Evolutionary conservation across 64 coral and sea anemone species (phyloP), one percentile per base, ranked within the genome.

Genomic region (Montipora efflorescens): DNA sequence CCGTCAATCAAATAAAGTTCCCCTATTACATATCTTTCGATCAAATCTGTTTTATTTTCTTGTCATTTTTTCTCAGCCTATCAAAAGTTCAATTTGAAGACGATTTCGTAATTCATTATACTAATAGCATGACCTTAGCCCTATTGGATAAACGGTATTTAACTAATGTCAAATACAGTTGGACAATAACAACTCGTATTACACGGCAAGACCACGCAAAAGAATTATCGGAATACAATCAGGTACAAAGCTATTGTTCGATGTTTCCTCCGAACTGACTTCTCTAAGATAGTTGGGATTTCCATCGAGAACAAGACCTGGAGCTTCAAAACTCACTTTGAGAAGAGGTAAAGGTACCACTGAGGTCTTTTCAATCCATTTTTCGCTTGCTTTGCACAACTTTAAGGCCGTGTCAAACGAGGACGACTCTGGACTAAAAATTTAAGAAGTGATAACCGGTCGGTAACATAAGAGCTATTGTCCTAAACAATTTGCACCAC

Each of bases 161-260:
- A 49, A 9, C 15, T 6, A 45, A 7, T 78, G 76, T 49, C 76
- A 50, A 19, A 78, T 13, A 19, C 46, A 47, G 46, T 49, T 4
- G 46, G 13, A 78, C 76, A 78, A n/a, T 78, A 49, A 49, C 44
- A 48, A 16, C 45, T 78, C 47, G 11, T 15, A 76, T 76, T 76
- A 46, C 74, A 76, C 74, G 73, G 45, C 47, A 2, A 43, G 2
- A 14, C 13, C 76, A 49, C 76, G 47, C 76, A 13, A 19, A 19
- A 48, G 76, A 47, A 43, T 45, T 13, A 46, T 76, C 43, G 2
- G 61, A 7, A 5, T 21, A 4, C 16, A 47, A 78, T 12, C 46
- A 5, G 1, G 44, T 46, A 78, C 53, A 78, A 78, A 78, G 76
- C 76, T 49, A 78, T 78, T 78, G 76, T 78, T 78, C 47, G 14